Percentiles rank a stretch among this genome's conserved stretches.
These are phyloP conservation scores for Shinisaurus crocodilurus DNA, from an alignment of 2,113 vertebrate species.

Conservation along the genomic window DNA sequence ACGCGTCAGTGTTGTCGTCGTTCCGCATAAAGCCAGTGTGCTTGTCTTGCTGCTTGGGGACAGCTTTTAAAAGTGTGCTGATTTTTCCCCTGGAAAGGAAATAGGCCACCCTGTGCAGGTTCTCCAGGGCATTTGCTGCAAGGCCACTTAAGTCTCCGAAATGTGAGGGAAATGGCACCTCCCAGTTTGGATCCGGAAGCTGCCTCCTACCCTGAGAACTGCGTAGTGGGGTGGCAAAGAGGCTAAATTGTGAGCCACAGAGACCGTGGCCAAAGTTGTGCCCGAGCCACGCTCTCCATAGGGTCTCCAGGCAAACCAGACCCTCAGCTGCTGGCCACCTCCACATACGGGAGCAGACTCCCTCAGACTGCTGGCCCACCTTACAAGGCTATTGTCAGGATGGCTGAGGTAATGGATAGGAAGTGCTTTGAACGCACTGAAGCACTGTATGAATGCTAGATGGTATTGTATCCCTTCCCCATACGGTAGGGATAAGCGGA, in stretches of 20 bases:
- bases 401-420: background rate
- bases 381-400: background rate
- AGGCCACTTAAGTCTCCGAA: no score
- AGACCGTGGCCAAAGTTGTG: background rate
- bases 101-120: slow-evolving; percentile 22
- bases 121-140: background rate
- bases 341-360: background rate
- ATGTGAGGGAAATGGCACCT: background rate
- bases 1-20: background rate
- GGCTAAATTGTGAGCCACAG: background rate
- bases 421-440: no score
- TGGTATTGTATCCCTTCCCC: no score
- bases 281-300: background rate
- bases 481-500: no score
- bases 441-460: no score
- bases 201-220: background rate
- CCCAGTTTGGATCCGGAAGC: background rate
- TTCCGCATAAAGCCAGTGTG: background rate
- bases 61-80: background rate
- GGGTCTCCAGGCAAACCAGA: background rate
- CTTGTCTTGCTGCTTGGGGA: slow-evolving; percentile 4
- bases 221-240: background rate
- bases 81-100: slow-evolving; percentile 50
- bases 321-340: background rate
- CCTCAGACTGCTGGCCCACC: background rate